Evolutionary conservation across 1,140 invertebrate species (phyloP).

Genomic region (Chironomus tepperi): DNA sequence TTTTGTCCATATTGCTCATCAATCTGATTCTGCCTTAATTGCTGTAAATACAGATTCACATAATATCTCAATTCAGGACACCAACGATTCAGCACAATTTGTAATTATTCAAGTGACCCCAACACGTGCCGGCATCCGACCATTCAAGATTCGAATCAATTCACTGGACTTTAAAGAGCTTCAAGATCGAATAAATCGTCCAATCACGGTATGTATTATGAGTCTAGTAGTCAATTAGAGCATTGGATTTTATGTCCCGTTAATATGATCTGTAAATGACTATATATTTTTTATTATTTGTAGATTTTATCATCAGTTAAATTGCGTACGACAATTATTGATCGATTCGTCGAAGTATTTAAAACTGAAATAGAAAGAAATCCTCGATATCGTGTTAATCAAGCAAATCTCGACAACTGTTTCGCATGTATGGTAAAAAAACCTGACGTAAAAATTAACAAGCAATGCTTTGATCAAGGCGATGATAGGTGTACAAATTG

Average conservation of each 20-base stretch:
- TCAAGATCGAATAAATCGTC: constrained; percentile 62
- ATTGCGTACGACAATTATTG: constrained; percentile 68
- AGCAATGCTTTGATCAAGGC: constrained; percentile 51
- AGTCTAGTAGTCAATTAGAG: too few relatives aligned
- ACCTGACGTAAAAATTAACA: constrained; percentile 73
- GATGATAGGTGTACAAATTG: constrained; percentile 44
- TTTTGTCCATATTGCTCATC: constrained; percentile 61
- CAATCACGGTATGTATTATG: constrained; percentile 44
- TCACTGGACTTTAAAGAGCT: constrained; percentile 69
- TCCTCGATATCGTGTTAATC: not conserved
- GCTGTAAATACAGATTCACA: constrained; percentile 67
- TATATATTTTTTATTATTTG: not conserved
- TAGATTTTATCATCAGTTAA: constrained; percentile 63
- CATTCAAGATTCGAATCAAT: constrained; percentile 65
- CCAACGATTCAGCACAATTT: constrained; percentile 61
- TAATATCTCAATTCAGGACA: constrained; percentile 48
- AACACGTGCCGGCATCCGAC: constrained; percentile 43
- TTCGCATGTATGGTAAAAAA: constrained; percentile 77
- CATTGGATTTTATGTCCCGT: too few relatives aligned
- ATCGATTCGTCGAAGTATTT: constrained; percentile 77
- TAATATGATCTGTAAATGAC: not conserved
- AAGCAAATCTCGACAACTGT: constrained; percentile 67
- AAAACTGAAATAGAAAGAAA: constrained; percentile 52
- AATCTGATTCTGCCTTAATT: constrained; percentile 65
- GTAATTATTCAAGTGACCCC: constrained; percentile 72